Percentiles rank a stretch among this genome's conserved stretches.
Evolutionary conservation across 2,113 vertebrate species (phyloP).

Genomic region (Falcunculus frontatus): DNA sequence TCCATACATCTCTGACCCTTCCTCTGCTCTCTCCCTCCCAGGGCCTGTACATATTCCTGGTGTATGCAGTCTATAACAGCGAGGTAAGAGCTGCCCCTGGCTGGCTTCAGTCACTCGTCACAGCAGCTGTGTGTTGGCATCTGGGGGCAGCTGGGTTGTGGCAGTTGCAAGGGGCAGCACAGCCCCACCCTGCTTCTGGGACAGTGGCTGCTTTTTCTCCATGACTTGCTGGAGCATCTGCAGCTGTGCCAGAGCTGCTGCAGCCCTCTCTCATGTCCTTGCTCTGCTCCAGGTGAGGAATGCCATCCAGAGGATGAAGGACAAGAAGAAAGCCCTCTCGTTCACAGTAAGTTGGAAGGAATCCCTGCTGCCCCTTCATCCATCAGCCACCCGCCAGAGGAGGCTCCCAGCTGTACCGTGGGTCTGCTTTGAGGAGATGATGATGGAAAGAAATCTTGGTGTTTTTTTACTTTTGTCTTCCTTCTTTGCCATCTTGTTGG

Average conservation of each 20-base stretch:
- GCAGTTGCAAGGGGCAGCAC: background rate
- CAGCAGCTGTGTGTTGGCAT: background rate
- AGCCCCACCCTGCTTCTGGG: background rate
- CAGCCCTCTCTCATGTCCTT: background rate
- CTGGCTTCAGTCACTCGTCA: background rate
- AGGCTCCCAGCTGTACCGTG: background rate
- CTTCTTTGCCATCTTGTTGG: background rate
- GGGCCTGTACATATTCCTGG: slow-evolving; percentile 91
- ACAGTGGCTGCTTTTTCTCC: background rate
- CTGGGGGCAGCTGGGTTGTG: background rate
- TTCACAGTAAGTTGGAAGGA: slow-evolving; percentile 75
- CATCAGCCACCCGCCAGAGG: background rate
- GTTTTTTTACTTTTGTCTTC: background rate
- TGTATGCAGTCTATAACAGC: slow-evolving; percentile 85
- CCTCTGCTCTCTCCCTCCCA: slow-evolving; percentile 41
- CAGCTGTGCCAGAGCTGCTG: background rate
- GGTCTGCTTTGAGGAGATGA: background rate
- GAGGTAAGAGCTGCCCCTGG: slow-evolving; percentile 74
- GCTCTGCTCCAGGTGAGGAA: slow-evolving; percentile 80
- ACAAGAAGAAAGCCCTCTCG: slow-evolving; percentile 84
- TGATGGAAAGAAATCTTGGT: background rate
- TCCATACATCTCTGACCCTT: rapidly evolving
- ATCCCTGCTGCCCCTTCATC: background rate
- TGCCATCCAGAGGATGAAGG: slow-evolving; percentile 87
- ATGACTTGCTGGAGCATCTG: background rate